A percentile compares a stretch with the other conserved stretches of the same genome.
Evolutionary conservation across 2,888 invertebrate genomes (phyloP).

Genomic region (Choreutis nemorana): DNA sequence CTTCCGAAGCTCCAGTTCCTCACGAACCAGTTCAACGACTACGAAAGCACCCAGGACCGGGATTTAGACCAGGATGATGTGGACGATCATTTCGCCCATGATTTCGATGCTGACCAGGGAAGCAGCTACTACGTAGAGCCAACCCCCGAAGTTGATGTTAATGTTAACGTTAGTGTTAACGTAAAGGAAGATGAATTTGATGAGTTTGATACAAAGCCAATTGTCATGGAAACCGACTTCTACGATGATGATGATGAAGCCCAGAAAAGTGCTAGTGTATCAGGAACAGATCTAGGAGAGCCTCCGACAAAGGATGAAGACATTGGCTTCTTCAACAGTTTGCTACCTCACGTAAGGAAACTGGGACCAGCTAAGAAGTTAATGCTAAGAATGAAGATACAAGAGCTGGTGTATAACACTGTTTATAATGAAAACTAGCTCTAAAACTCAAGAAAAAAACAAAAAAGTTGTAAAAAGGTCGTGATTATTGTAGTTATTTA

Average conservation of each 20-base stretch:
- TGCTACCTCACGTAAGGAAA: constrained; percentile 53
- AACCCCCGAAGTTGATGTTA: constrained; percentile 18
- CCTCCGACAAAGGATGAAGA: constrained; percentile 44
- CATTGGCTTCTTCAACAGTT: constrained; percentile 52
- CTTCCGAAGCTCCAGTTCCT: constrained; percentile 48
- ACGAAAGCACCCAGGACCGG: constrained; percentile 31
- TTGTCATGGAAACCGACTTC: constrained; percentile 55
- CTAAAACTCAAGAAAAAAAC: too few relatives aligned
- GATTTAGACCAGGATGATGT: constrained; percentile 28
- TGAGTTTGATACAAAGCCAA: constrained; percentile 54
- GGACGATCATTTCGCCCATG: constrained; percentile 20
- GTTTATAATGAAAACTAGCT: constrained; percentile 47
- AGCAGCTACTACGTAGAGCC: constrained; percentile 23
- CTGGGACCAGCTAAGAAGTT: constrained; percentile 52
- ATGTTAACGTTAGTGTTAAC: constrained; percentile 13
- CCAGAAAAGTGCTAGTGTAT: constrained; percentile 21
- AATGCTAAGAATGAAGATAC: constrained; percentile 57
- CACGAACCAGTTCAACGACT: constrained; percentile 53
- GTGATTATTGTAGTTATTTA: too few relatives aligned
- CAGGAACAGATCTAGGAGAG: constrained; percentile 16
- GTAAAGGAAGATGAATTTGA: constrained; percentile 55
- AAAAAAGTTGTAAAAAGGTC: too few relatives aligned
- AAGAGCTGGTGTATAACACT: constrained; percentile 55
- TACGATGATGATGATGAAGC: constrained; percentile 54
- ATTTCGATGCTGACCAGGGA: constrained; percentile 31